phyloP scores from a whole-genome alignment of 2,888 invertebrate genomes.

The Trachelus stipa region DNA sequence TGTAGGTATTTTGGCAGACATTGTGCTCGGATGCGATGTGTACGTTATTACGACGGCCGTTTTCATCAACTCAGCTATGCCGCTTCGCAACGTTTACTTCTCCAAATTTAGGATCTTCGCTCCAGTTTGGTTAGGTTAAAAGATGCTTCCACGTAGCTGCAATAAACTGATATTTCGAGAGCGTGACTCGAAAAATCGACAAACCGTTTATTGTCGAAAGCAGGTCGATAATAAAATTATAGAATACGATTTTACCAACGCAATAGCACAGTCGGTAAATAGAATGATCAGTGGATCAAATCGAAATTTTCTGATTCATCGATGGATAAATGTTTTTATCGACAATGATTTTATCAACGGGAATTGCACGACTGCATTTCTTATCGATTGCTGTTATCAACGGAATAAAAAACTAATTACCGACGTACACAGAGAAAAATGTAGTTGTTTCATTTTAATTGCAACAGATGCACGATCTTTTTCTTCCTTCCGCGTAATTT shows the following conservation, averaged over 20 bases:
- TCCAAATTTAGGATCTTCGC: background rate
- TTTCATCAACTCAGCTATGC: background rate
- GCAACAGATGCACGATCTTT: background rate
- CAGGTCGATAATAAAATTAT: background rate
- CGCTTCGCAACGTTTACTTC: background rate
- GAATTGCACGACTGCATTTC: too few relatives aligned
- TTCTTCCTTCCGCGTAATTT: background rate
- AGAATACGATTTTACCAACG: background rate
- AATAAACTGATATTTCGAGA: background rate
- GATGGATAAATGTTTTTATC: background rate
- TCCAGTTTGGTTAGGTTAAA: background rate
- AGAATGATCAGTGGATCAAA: background rate
- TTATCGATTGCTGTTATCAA: too few relatives aligned
- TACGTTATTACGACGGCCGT: background rate
- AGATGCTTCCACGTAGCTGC: background rate
- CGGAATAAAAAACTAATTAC: background rate
- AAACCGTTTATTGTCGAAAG: background rate
- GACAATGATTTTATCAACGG: too few relatives aligned
- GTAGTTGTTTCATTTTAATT: background rate
- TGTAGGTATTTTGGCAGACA: background rate
- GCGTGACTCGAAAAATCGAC: background rate
- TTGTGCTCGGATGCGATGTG: background rate
- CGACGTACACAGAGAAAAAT: background rate
- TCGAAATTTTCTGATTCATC: background rate
- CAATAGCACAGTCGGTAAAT: background rate